Base-by-base conservation (phyloP, 2,113 vertebrate species). In the Macquaria ambigua region DNA sequence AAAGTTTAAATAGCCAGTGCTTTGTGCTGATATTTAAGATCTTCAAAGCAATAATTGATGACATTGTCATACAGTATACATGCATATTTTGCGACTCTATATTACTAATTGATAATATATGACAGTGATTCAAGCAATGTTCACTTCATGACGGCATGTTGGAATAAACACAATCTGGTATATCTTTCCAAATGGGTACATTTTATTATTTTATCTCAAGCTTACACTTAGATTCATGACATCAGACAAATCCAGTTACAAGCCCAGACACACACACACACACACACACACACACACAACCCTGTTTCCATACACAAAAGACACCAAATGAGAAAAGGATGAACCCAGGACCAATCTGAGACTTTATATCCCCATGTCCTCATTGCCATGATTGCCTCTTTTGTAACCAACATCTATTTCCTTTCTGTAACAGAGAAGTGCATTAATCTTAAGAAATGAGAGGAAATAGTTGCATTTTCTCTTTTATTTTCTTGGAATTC, bases 371-470 rank as follows among this genome's bases (percentile, higher is more conserved):
- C 74, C 88, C 84, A 87, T 90, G 75, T 92, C 39, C 64, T 88
- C 59, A 23, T 81, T 76, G 59, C 70, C 34, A 83, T 88, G 87
- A 94, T 91, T 92, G 92, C 79, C 31, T 91, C 74, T 90, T 91
- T 89, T 81, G 73, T 84, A 20, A 67, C 81, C 61, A 72, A 52
- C 43, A 74, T 81, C 41, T 53, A 58, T 77, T 81, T 79, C 59
- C 52, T 80, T 59, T 78, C 46, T 75, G 62, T 37, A n/a, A 46
- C 50, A 76, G 25, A 68, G 41, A 81, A 86, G 74, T 89, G 25
- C 63, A 88, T 89, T 92, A 43, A 73, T 59, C 89, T 78, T 63
- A 70, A 82, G 70, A 89, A 86, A 81, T 79, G 50, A 59, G 23
- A 76, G 67, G 74, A 88, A 81, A 85, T 85, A 21, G 31, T 58